Evolutionary conservation across 2,888 invertebrate species (phyloP).

Genomic region (Girardia tigrina): DNA sequence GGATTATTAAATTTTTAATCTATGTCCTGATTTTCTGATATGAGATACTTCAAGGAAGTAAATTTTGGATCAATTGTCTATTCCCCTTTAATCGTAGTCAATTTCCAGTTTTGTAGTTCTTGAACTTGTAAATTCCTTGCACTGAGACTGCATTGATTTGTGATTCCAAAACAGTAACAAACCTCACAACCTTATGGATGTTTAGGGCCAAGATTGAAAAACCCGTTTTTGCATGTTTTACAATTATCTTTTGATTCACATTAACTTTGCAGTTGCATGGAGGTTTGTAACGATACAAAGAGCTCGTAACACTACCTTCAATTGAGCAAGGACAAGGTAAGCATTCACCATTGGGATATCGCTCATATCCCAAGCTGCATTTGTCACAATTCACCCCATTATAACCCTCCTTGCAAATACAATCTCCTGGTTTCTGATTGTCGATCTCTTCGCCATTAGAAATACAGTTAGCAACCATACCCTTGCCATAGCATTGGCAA

Average conservation of each 20-base stretch:
- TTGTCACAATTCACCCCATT: slow-evolving; percentile 53
- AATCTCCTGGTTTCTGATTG: slow-evolving; percentile 57
- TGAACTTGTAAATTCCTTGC: background rate
- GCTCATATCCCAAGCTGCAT: slow-evolving; percentile 42
- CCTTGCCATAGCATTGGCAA: slow-evolving; percentile 45
- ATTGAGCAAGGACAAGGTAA: slow-evolving; percentile 54
- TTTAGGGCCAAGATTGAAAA: slow-evolving; percentile 61
- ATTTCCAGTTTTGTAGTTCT: background rate
- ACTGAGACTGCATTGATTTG: slow-evolving; percentile 55
- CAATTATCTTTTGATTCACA: slow-evolving; percentile 68
- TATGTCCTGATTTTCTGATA: background rate
- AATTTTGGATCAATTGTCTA: background rate
- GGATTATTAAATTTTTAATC: slow-evolving; percentile 29
- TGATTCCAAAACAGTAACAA: slow-evolving; percentile 80
- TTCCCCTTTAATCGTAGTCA: slow-evolving; percentile 17
- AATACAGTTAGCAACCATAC: background rate
- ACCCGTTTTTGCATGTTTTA: slow-evolving; percentile 68
- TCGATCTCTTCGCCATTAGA: slow-evolving; percentile 3
- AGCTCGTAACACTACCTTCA: slow-evolving; percentile 51
- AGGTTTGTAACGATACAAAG: slow-evolving; percentile 56
- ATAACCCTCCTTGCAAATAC: slow-evolving; percentile 69
- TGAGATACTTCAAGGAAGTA: slow-evolving; percentile 15
- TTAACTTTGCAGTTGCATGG: slow-evolving; percentile 61
- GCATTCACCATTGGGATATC: slow-evolving; percentile 38
- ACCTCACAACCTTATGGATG: slow-evolving; percentile 67